A percentile compares a stretch with the other conserved stretches of the same genome.
Evolutionary conservation across 2,113 vertebrate species (phyloP).

Genomic region (Copsychus sechellarum): DNA sequence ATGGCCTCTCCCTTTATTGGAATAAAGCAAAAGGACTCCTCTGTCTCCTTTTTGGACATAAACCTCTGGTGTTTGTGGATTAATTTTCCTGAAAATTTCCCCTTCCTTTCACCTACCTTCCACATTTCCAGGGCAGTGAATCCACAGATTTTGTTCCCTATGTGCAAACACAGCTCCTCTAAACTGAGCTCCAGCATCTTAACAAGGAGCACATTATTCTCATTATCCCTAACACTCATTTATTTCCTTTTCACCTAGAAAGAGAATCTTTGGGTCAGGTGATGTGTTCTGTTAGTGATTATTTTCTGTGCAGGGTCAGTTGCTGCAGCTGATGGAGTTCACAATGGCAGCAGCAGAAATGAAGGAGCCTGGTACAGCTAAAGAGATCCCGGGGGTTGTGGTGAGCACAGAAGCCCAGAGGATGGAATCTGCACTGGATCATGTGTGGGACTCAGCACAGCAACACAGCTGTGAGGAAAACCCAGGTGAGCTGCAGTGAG

Average conservation of each 20-base stretch:
- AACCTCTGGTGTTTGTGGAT: too few species aligned
- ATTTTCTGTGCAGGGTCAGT: neutral
- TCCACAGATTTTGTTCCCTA: neutral
- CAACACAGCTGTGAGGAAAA: neutral
- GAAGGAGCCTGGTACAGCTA: fast-evolving
- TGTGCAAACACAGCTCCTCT: neutral
- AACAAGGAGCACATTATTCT: neutral
- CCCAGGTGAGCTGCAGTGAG: neutral
- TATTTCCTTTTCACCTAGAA: neutral
- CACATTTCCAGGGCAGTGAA: neutral
- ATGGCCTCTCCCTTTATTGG: too few species aligned
- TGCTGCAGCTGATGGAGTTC: neutral
- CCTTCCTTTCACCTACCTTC: neutral
- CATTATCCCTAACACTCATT: neutral
- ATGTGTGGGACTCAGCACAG: neutral
- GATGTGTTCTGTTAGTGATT: neutral
- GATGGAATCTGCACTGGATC: neutral
- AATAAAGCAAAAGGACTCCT: too few species aligned
- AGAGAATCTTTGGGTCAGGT: neutral
- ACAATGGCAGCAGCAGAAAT: neutral
- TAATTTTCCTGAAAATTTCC: neutral
- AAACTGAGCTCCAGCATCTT: neutral
- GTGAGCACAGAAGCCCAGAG: neutral
- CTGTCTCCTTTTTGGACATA: too few species aligned
- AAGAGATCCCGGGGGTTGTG: neutral